Evolutionary conservation across 2,797 vertebrate genomes (phyloP), one percentile per base, ranked within the genome.

Genomic region (Margarornis squamiger): DNA sequence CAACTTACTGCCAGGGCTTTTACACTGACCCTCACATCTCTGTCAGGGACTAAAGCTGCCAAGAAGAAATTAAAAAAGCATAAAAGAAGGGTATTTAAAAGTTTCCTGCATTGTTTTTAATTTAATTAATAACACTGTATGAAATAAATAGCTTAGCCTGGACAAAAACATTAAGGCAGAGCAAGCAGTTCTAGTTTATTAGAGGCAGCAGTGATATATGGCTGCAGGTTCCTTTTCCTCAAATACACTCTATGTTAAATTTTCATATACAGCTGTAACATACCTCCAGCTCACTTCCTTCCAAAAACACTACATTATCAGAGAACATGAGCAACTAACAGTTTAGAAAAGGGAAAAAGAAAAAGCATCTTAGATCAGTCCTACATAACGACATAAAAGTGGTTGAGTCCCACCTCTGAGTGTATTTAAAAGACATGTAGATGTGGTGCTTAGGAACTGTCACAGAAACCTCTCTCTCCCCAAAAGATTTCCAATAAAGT

Each of bases 1-100:
- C 99, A 99, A 96, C 99, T 99, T 86, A 99, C 98, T 1, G 99
- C 99, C 97, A 99, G 96, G 3, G 99, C 99, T 98, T 99, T 99
- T 58, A 99, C 99, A 6, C 99, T 99, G 91, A 99, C 99, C 67
- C 99, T 98, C 74, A 99, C 99, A 51, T 99, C 99, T 96, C 98
- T 98, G 94, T 99, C 99, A 8, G 98, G 99, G 91, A 99, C 99
- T 97, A 99, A 97, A 77, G 98, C 99, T 99, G 95, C 0, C 1
- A 6, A 63, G 46, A 90, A 71, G 36, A 46, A 58, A 72, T 7
- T 6, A 59, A 45, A 48, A 77, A n/a, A 18, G 36, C 52, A 24
- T 7, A 6, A 6, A 9, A 16, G 3, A 1, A 13, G 12, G 1
- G 3, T 20, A 74, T 41, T 91, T 41, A 54, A 81, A 67, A 88